Evolutionary conservation across 2,888 invertebrate species (phyloP).

Genomic region (Orthonychiurus folsomi): DNA sequence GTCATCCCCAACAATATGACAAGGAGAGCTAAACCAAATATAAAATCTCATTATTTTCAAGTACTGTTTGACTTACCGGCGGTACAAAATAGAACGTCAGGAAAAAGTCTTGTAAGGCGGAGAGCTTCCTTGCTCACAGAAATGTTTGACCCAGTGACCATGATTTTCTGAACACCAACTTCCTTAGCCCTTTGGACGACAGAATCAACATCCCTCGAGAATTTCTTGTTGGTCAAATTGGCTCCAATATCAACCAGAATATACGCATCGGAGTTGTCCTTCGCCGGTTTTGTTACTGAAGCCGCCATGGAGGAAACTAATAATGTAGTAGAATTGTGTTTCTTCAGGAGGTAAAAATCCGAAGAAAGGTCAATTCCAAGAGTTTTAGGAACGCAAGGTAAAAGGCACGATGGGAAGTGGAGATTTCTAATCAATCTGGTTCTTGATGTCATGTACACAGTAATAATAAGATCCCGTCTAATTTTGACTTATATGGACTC

Average conservation of each 20-base stretch:
- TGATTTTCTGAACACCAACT: constrained; percentile 86
- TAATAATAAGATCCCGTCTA: too few relatives aligned
- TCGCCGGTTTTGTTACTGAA: too few relatives aligned
- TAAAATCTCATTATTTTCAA: constrained; percentile 4
- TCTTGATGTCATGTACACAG: too few relatives aligned
- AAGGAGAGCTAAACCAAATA: too few relatives aligned
- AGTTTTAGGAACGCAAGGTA: too few relatives aligned
- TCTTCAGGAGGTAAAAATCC: too few relatives aligned
- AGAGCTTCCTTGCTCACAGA: constrained; percentile 83
- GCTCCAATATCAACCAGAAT: constrained; percentile 86
- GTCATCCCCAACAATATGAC: not conserved
- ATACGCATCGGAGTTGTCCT: constrained; percentile 60
- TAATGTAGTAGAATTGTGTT: too few relatives aligned
- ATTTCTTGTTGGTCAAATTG: constrained; percentile 88
- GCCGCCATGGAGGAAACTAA: too few relatives aligned
- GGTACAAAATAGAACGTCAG: constrained; percentile 80
- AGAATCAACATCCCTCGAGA: constrained; percentile 80
- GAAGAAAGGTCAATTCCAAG: too few relatives aligned
- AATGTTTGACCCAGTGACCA: constrained; percentile 85
- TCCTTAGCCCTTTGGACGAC: constrained; percentile 86
- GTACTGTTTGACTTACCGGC: constrained; percentile 55
- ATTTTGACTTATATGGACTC: too few relatives aligned
- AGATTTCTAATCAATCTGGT: too few relatives aligned
- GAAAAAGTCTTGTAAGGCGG: constrained; percentile 77
- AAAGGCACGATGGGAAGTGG: too few relatives aligned